phyloP scores from a whole-genome alignment of 1,140 invertebrate species.

The Apis mellifera region DNA sequence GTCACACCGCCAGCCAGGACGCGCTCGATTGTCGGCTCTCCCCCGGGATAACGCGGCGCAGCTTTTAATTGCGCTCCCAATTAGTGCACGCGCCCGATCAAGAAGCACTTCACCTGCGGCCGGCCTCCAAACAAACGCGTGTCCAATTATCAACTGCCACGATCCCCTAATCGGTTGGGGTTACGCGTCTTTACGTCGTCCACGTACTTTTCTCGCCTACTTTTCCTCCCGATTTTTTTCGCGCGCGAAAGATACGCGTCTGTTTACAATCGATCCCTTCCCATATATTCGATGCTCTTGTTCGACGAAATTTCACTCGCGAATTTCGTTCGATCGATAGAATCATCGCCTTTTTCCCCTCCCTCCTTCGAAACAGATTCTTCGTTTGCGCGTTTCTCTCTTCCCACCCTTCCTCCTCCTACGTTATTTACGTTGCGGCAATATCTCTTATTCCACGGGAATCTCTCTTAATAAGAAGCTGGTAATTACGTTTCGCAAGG shows the following conservation, averaged over 20 bases:
- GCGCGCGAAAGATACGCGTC: background rate
- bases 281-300: too few relatives aligned
- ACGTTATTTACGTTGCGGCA: background rate
- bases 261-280: too few relatives aligned
- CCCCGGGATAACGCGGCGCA: slow-evolving; percentile 53
- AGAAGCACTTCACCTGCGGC: slow-evolving; percentile 66
- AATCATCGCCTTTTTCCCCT: too few relatives aligned
- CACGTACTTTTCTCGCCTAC: background rate
- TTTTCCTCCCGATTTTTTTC: background rate
- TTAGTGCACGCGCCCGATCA: slow-evolving; percentile 76
- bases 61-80: slow-evolving; percentile 79
- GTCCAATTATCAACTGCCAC: slow-evolving; percentile 76
- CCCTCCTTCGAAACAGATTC: too few relatives aligned
- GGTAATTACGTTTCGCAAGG: background rate
- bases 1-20: slow-evolving; percentile 42
- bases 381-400: background rate
- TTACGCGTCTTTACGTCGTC: background rate
- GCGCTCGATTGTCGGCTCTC: slow-evolving; percentile 28
- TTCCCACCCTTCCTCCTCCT: background rate
- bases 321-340: too few relatives aligned
- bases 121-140: slow-evolving; percentile 70
- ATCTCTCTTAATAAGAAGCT: slow-evolving; percentile 2
- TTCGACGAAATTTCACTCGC: too few relatives aligned
- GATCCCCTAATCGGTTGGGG: slow-evolving; percentile 30
- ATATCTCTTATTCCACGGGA: background rate